Evolutionary conservation across 1,140 invertebrate species (phyloP).

Genomic region (Hyles vespertilio): DNA sequence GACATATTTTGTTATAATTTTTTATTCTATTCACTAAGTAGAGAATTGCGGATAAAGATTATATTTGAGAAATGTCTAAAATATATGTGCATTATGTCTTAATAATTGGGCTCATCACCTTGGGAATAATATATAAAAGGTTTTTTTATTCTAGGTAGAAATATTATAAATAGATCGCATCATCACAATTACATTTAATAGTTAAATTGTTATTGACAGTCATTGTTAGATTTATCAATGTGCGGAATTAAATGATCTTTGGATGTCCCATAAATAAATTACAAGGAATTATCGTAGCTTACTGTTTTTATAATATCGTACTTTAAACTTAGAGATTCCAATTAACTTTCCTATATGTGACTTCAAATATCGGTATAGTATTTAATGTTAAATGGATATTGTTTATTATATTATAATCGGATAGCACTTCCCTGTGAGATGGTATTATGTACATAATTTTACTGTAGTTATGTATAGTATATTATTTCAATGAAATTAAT

Average conservation of each 20-base stretch:
- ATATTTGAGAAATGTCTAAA: neutral
- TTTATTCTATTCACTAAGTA: constrained; percentile 3
- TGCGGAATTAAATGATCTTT: constrained; percentile 64
- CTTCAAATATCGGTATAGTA: constrained; percentile 59
- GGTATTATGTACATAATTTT: constrained; percentile 73
- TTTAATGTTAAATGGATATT: constrained; percentile 65
- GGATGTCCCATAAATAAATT: constrained; percentile 48
- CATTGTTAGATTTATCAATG: constrained; percentile 63
- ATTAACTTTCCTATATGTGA: constrained; percentile 51
- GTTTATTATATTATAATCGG: constrained; percentile 56
- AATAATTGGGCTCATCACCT: no score
- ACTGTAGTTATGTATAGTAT: constrained; percentile 74
- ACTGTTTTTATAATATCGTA: constrained; percentile 66
- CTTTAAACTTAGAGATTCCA: constrained; percentile 57
- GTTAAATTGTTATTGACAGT: constrained; percentile 61
- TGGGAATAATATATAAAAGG: constrained; percentile 23
- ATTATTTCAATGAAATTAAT: constrained; percentile 75
- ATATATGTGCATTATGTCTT: no score
- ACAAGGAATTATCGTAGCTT: constrained; percentile 56
- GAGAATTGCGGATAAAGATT: neutral
- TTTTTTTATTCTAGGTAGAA: constrained; percentile 55
- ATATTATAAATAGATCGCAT: constrained; percentile 55
- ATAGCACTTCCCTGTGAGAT: constrained; percentile 55
- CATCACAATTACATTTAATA: constrained; percentile 53
- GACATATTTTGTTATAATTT: no score